Base-by-base conservation (phyloP, 2,113 vertebrate species). In the Zootoca vivipara region DNA sequence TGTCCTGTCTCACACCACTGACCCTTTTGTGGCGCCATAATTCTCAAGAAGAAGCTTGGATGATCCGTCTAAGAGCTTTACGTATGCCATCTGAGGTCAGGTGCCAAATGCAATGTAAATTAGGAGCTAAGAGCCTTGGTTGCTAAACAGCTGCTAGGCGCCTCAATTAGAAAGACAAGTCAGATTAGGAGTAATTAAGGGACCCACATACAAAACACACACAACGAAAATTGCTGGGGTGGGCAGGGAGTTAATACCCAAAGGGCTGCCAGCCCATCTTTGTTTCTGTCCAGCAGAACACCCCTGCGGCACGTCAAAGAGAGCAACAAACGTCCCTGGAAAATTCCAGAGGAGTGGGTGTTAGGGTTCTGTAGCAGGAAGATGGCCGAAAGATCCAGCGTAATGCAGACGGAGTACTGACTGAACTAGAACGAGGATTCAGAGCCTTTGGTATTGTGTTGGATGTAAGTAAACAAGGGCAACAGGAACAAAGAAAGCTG, bases 31-130 rank as follows among this genome's bases (percentile, higher is more conserved):
- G 96, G 97, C 95, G 96, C 97, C 96, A 96, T 97, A 96, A 97
- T 94, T 96, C 96, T 92, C 94, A n/a, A 86, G 93, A 92, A 95
- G 95, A 92, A 94, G 92, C 85, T 93, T 74, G 88, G 95, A 95
- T 95, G 94, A 97, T 96, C 96, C 94, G 93, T 79, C 94, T 98
- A 98, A 98, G 97, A 97, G 97, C n/a, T 96, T 98, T 98, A 97
- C 56, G 7, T 30, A 91, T 95, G 95, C 96, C 96, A 97, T 94
- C 85, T 64, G 91, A 97, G 97, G 96, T 94, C 96, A 97, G 94
- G 93, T 96, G 94, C 94, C 95, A 91, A 95, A 90, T 95, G 95
- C 94, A 92, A 95, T 90, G 94, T 91, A 95, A 92, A 87, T 89
- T 93, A 93, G 90, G 93, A 75, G 94, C 93, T 95, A 95, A 96